Base-by-base conservation (phyloP, 1,140 invertebrate genomes). In the Bombus vancouverensis region DNA sequence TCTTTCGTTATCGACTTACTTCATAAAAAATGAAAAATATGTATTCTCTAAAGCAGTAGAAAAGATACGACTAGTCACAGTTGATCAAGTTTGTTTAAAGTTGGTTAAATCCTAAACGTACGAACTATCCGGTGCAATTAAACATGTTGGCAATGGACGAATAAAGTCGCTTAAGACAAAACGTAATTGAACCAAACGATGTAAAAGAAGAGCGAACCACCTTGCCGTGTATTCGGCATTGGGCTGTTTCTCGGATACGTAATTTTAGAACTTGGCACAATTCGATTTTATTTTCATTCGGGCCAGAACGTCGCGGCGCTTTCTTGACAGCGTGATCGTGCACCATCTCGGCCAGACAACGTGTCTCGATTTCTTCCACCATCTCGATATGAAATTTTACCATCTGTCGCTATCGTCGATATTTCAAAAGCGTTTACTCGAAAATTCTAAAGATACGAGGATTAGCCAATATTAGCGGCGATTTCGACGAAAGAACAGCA, bases 261-360 rank as follows among this genome's bases (percentile, higher is more conserved):
- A 92, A 92, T 88, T 92, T 92, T 92, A 89, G 89, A 91, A 90
- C 75, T 83, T 87, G 84, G 76, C 86, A 81, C 86, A 81, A 87
- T 82, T 82, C 72, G 79, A 87, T 87, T 89, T 90, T 89, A 91
- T 91, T 91, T 91, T 87, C 77, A 91, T 88, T 87, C 44, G 25
- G 39, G 79, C 70, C 76, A 59, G 70, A 62, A 18, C 70, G n/a
- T 78, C 53, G 32, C 53, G 65, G n/a, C 44, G 34, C 59, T 57
- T 37, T 59, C 79, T 77, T 75, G 47, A 68, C 68, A 85, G 13
- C 18, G 18, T n/a, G 57, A 32, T 73, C n/a, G 18, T 12, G 53
- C 22, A 22, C 25, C 44, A 37, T 87, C 42, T 6, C 37, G 4
- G 15, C 59, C 28, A 81, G 84, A 81, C 78, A 57, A 68, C 42